Percentiles rank a stretch among this genome's conserved stretches.
Conservation (phyloP, 1,140 invertebrate species). For the Bacillus rossius region DNA sequence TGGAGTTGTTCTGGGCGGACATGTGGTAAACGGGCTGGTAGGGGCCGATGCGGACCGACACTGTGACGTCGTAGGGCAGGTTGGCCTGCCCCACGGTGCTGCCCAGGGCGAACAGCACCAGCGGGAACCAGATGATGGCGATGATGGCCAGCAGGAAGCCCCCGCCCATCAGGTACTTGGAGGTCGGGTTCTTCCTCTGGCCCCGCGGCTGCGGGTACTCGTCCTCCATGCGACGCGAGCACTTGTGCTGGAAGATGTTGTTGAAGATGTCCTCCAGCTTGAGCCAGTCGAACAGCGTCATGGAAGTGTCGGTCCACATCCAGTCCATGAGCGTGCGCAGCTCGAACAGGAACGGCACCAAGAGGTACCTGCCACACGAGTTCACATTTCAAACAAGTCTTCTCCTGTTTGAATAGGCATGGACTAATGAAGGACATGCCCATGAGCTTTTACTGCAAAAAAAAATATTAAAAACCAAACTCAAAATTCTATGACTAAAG, state of each 20-base stretch:
- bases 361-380: conserved; percentile 70
- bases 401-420: too few relatives aligned
- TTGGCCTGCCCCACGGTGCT: conserved; percentile 89
- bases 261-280: conserved; percentile 99
- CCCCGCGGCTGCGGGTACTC: conserved; percentile 90
- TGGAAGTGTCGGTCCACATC: conserved; percentile 99
- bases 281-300: conserved; percentile 97
- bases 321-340: conserved; percentile 96
- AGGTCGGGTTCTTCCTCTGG: conserved; percentile 66
- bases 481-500: too few relatives aligned
- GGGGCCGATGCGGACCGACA: conserved; percentile 79
- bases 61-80: conserved; percentile 75
- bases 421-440: too few relatives aligned
- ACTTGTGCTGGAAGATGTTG: conserved; percentile 83
- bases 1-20: conserved; percentile 69
- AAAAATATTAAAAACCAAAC: too few relatives aligned
- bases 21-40: conserved; percentile 87
- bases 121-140: conserved; percentile 95
- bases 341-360: conserved; percentile 95
- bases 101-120: conserved; percentile 93
- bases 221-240: conserved; percentile 80
- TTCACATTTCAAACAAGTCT: too few relatives aligned
- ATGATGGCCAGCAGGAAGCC: conserved; percentile 82
- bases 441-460: too few relatives aligned
- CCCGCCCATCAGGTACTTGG: conserved; percentile 91